Evolutionary conservation across 2,113 vertebrate genomes (phyloP).

Genomic region (Sterna hirundo): DNA sequence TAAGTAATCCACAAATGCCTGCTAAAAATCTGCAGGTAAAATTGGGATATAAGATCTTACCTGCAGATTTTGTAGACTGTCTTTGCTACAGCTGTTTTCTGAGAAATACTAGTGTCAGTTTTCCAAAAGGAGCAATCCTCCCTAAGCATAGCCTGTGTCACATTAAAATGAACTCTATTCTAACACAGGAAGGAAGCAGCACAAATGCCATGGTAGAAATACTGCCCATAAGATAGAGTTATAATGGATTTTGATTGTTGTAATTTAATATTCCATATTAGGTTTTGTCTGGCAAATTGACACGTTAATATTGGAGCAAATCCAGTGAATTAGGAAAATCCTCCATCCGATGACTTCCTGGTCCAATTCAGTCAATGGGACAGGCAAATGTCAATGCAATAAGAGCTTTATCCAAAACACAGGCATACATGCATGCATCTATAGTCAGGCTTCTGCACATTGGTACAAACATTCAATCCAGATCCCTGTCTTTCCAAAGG

Average conservation of each 20-base stretch:
- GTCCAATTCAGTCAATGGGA: background rate
- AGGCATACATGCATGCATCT: background rate
- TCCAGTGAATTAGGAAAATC: background rate
- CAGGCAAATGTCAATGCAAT: background rate
- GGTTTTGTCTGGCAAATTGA: background rate
- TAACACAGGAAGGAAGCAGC: background rate
- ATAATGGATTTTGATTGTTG: background rate
- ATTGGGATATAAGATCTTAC: background rate
- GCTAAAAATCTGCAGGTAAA: background rate
- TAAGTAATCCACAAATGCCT: background rate
- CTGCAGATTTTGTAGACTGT: background rate
- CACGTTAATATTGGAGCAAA: background rate
- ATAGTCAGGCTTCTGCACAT: background rate
- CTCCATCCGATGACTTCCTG: accelerated
- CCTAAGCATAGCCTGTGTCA: background rate
- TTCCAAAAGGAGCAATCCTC: background rate
- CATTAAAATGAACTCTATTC: background rate
- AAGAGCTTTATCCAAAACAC: background rate
- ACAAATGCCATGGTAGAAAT: background rate
- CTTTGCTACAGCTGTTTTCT: background rate
- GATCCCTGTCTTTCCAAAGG: background rate
- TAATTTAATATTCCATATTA: background rate
- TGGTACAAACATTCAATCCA: background rate
- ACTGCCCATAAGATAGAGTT: background rate
- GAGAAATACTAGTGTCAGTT: background rate